Percentiles rank a stretch among this genome's conserved stretches.
phyloP scores from a whole-genome alignment of 2,888 invertebrate species.

The Calliscelio sp. region DNA sequence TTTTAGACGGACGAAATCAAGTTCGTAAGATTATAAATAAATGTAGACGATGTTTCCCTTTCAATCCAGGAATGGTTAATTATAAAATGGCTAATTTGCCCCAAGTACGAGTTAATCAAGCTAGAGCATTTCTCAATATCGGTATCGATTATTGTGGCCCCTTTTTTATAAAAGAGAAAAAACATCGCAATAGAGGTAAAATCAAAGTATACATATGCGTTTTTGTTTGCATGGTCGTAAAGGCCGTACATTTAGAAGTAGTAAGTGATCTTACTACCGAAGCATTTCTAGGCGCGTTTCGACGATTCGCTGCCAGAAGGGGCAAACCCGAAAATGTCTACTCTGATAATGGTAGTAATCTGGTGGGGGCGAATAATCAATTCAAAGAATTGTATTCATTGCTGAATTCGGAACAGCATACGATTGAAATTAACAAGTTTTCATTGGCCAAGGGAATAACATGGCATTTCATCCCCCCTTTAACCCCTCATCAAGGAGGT shows the following conservation, averaged over 20 bases:
- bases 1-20: no score
- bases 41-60: not conserved
- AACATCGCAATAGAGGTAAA: not conserved
- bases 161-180: not conserved
- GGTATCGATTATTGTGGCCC: not conserved
- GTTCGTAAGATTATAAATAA: no score
- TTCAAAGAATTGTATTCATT: not conserved
- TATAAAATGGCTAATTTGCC: not conserved
- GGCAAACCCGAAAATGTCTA: not conserved
- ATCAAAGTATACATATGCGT: not conserved
- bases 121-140: not conserved
- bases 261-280: not conserved
- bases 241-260: conserved; percentile 2
- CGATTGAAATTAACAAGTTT: not conserved
- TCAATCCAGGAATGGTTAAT: not conserved
- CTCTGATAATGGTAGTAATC: not conserved
- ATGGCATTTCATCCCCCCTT: conserved; percentile 51
- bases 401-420: not conserved
- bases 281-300: not conserved
- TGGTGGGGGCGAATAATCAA: not conserved
- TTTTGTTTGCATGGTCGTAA: no score
- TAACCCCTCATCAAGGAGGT: conserved; percentile 53
- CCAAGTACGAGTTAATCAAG: not conserved
- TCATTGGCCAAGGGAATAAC: conserved; percentile 1
- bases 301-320: not conserved